Evolutionary conservation across 2,113 vertebrate species (phyloP), one percentile per base, ranked within the genome.

Genomic region (Patagioenas fasciata): DNA sequence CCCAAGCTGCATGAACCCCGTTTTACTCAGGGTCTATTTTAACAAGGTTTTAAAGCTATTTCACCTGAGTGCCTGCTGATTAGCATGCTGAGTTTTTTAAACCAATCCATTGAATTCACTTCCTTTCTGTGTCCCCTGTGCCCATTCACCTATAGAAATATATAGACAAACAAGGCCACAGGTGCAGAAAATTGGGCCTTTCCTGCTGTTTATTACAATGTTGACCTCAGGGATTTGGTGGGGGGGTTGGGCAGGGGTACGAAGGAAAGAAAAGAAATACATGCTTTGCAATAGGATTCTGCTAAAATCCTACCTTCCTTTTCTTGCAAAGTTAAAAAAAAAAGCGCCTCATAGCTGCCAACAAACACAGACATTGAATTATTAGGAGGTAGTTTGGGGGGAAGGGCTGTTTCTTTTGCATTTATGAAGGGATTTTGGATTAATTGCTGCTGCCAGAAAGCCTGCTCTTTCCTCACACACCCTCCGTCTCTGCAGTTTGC

Each of bases 121-220:
- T 97, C 97, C 97, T 95, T 94, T 96, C 93, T 86, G 67, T 1
- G 15, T 96, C 88, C 89, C 94, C 69, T 91, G 91, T 96, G 95
- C 82, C 94, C 91, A 96, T 96, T 97, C 96, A 93, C 94, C 94
- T 97, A 96, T 93, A 96, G 96, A 97, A 97, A 96, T 95, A 88
- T 44, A 91, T 32, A 94, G 95, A 95, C 92, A 97, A 97, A 96
- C 92, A 96, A 96, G 93, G 87, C 85, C 94, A 93, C 97, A 97
- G 97, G 96, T 97, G 97, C 96, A 97, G 95, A 97, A 96, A 96
- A 97, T 93, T 94, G 82, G 94, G 81, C 38, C 90, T 95, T 95
- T 97, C 96, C 97, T 97, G 95, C 95, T 97, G 96, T 91, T 96
- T 97, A 96, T 97, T 94, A 96, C 95, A 96, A 92, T 84, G 61